Base-by-base conservation (phyloP, 53 echinoderm and acorn worm species). In the Hippasteria phrygiana region DNA sequence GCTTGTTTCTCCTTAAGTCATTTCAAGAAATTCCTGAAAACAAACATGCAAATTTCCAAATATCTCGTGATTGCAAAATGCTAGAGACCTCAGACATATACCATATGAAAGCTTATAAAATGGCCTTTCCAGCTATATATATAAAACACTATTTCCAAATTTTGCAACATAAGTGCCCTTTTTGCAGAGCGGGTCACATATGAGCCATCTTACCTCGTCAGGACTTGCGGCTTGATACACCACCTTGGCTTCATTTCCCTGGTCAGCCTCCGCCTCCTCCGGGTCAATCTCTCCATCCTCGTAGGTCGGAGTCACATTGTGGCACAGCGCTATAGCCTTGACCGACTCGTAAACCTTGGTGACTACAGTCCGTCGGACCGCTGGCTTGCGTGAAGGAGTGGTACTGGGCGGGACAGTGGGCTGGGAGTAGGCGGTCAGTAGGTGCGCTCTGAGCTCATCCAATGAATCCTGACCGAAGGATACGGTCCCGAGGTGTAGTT, bases 171-270 rank as follows among this genome's bases (percentile, higher is more conserved):
- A n/a, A n/a, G n/a, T n/a, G n/a, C n/a, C n/a, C n/a, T n/a, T n/a
- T n/a, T n/a, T n/a, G n/a, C n/a, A n/a, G n/a, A n/a, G n/a, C n/a
- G n/a, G n/a, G n/a, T n/a, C n/a, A n/a, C 55, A 55, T 56, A 59
- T 20, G 59, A 8, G 17, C 26, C 22, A 26, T 59, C 84, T 22
- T 63, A 97, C 97, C 98, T 98, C 98, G 90, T 98, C 98, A 14
- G 98, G 98, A 85, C 98, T 98, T 7, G 98, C 88, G 1, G 98
- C 98, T 55, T 98, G 98, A 43, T 98, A 98, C 1, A 93, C 94
- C 54, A 98, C 96, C 4, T 92, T 92, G 16, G 73, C 87, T 74
- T 88, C 89, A 50, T 77, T 54, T 1, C 88, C 93, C 35, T 90
- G 48, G 37, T 93, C 90, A 42, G 87, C 92, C 65, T 80, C 69